Base-by-base conservation (phyloP, 2,888 invertebrate genomes). In the Phalangium opilio region DNA sequence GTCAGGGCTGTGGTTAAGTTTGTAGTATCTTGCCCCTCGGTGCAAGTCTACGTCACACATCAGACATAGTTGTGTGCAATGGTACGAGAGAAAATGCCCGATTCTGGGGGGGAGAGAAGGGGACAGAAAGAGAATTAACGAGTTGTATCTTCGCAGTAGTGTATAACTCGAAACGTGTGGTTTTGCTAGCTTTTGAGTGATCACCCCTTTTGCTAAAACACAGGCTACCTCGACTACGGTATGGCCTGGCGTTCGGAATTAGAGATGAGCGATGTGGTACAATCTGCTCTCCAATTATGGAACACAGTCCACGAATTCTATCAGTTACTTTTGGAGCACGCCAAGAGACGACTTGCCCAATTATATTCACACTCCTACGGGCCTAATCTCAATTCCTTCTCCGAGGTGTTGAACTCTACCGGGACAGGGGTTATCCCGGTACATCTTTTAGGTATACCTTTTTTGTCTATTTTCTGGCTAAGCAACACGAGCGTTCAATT, bases 301-400 rank as follows among this genome's bases (percentile, higher is more conserved):
- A 33, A 57, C 0, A 58, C 67, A 57, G 65, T 83, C 39, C 72
- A 75, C 50, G 84, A 84, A 0, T 66, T 86, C 0, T 87, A 87
- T 64, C 77, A 81, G 56, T 79, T 85, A 60, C 68, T 89, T 2
- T 84, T 86, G 62, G 81, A 84, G 0, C 87, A 81, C 56, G 83
- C 85, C 0, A 68, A 85, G 33, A 68, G 76, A 34, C 75, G 76
- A 53, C 64, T 89, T 21, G 68, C 74, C 7, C 70, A 73, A 43
- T n/a, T n/a, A n/a, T n/a, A n/a, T n/a, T n/a, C n/a, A n/a, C n/a
- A n/a, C n/a, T 63, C 74, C 38, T 82, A 82, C 55, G 85, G 84
- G 1, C 27, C 8, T 27, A 27, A 27, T 27, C 27, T 27, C 8
- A 27, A 27, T 27, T 27, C 27, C 5, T 27, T 27, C 27, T n/a